A percentile compares a stretch with the other conserved stretches of the same genome.
Evolutionary conservation across 1,140 invertebrate genomes (phyloP).

Genomic region (Paraescarpia echinospica): DNA sequence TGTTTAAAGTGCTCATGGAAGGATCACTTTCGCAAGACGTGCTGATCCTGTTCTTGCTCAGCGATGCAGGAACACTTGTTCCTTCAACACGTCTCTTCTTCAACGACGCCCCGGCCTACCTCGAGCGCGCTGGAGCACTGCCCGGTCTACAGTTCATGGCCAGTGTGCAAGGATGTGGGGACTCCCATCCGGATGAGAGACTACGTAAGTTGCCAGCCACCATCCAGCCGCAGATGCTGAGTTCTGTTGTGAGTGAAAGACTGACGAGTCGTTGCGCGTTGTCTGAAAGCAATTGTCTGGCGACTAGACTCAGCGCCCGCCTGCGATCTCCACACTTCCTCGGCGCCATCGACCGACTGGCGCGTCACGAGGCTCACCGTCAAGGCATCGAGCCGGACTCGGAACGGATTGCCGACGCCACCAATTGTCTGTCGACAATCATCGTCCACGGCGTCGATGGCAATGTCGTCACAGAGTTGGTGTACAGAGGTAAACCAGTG

Average conservation of each 20-base stretch:
- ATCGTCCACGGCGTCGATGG: neutral
- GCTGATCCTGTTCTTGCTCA: neutral
- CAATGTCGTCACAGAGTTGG: neutral
- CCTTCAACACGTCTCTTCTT: slow-evolving; percentile 23
- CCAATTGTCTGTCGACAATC: neutral
- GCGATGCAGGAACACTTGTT: slow-evolving; percentile 22
- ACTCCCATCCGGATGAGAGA: neutral
- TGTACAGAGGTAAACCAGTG: neutral
- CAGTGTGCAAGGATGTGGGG: slow-evolving; percentile 27
- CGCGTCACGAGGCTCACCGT: slow-evolving; percentile 7
- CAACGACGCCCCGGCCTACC: slow-evolving; percentile 32
- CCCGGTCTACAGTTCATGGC: slow-evolving; percentile 28
- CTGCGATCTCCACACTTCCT: slow-evolving; percentile 35
- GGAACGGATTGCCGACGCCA: neutral
- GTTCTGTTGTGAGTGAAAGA: neutral
- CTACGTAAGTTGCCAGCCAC: neutral
- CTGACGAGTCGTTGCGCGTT: slow-evolving; percentile 11
- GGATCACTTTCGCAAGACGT: neutral
- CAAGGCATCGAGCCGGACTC: neutral
- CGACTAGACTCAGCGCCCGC: slow-evolving; percentile 29
- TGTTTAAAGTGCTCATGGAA: slow-evolving; percentile 23
- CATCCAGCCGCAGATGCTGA: neutral
- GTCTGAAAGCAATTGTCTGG: slow-evolving; percentile 27
- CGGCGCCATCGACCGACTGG: slow-evolving; percentile 30
- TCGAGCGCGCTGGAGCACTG: slow-evolving; percentile 24